Conservation (phyloP, 2,113 vertebrate genomes). For the Diphyllodes magnificus region DNA sequence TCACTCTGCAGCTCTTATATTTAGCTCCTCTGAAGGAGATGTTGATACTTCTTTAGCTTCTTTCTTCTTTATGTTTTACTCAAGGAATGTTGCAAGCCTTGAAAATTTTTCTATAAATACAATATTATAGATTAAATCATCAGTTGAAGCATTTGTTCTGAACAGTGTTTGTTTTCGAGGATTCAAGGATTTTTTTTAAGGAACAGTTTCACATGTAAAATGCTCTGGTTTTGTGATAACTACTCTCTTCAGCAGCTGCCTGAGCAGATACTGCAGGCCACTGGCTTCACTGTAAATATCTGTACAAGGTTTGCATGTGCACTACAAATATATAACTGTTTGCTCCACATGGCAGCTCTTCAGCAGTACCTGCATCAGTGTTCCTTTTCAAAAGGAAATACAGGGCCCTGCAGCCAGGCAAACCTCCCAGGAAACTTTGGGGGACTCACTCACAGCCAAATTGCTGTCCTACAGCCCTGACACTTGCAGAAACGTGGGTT, state of each 20-base stretch:
- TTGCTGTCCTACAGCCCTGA: not conserved
- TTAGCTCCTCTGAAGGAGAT: constrained; percentile 28
- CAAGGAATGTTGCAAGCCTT: not conserved
- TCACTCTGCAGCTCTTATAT: not conserved
- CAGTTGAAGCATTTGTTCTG: not conserved
- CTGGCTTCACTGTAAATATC: not conserved
- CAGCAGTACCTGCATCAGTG: not conserved
- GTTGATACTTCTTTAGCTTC: not conserved
- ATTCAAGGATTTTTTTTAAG: not conserved
- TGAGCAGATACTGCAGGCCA: not conserved
- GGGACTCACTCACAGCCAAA: not conserved
- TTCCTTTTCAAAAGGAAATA: not conserved
- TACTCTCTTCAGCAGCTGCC: not conserved
- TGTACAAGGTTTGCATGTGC: not conserved
- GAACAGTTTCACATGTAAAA: not conserved
- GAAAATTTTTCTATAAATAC: not conserved
- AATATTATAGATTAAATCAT: not conserved
- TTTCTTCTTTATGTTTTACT: not conserved
- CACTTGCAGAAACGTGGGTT: not conserved
- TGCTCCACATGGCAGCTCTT: not conserved
- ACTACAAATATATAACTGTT: not conserved
- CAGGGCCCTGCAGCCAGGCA: not conserved
- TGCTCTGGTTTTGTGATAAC: not conserved
- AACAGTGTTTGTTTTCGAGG: not conserved
- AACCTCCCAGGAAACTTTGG: not conserved